Evolutionary conservation across 2,113 vertebrate species (phyloP).

Genomic region (Coreoperca whiteheadi): DNA sequence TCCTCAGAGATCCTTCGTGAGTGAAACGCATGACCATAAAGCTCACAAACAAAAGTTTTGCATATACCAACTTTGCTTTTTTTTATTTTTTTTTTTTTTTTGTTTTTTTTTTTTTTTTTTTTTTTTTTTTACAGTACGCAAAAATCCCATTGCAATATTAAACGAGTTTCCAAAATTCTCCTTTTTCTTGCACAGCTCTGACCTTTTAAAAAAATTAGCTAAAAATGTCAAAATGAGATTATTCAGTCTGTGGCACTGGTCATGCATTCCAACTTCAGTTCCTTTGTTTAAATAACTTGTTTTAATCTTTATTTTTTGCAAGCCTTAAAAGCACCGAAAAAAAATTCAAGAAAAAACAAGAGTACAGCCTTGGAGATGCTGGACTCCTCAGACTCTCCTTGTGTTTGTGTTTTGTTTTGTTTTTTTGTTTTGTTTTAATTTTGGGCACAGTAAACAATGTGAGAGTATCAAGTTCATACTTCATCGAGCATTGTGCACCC

Average conservation of each 20-base stretch:
- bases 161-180: slow-evolving; percentile 66
- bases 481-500: slow-evolving; percentile 83
- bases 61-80: slow-evolving; percentile 77
- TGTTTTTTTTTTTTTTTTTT: slow-evolving; percentile 26
- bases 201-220: slow-evolving; percentile 77
- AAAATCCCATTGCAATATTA: slow-evolving; percentile 67
- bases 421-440: slow-evolving; percentile 35
- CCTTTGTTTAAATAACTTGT: slow-evolving; percentile 78
- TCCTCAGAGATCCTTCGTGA: slow-evolving; percentile 70
- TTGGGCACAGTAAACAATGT: slow-evolving; percentile 78
- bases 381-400: slow-evolving; percentile 69
- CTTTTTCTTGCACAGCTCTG: slow-evolving; percentile 56
- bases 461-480: slow-evolving; percentile 86
- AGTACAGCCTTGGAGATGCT: slow-evolving; percentile 65
- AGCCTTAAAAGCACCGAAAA: slow-evolving; percentile 86
- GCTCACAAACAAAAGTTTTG: slow-evolving; percentile 79
- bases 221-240: slow-evolving; percentile 79
- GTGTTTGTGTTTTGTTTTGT: slow-evolving; percentile 18
- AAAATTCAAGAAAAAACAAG: slow-evolving; percentile 66
- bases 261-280: slow-evolving; percentile 88
- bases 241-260: slow-evolving; percentile 82
- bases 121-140: slow-evolving; percentile 63
- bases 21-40: slow-evolving; percentile 72
- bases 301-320: slow-evolving; percentile 87
- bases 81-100: slow-evolving; percentile 59